Percentiles rank a stretch among this genome's conserved stretches.
These are phyloP conservation scores for Urocolius indicus DNA, from an alignment of 2,113 vertebrate species.

Conservation along the genomic window DNA sequence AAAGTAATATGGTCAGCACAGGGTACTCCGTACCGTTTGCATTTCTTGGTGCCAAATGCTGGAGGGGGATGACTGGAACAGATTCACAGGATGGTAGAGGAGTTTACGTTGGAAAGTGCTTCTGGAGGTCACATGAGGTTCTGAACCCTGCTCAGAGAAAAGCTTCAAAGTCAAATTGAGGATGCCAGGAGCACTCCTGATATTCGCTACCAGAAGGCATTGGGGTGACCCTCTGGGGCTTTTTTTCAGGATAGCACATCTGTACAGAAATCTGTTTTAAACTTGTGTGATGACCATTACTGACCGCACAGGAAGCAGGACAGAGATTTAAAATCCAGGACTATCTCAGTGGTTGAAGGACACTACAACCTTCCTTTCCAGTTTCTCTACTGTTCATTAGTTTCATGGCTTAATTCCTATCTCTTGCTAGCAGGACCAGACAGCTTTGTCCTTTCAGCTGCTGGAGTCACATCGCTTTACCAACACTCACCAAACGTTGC, in stretches of 20 bases:
- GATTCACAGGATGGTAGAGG: neutral
- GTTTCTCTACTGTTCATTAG: slow-evolving; percentile 52
- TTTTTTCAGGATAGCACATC: neutral
- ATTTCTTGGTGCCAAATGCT: neutral
- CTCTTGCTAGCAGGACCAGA: slow-evolving; percentile 55
- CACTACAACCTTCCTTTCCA: slow-evolving; percentile 32
- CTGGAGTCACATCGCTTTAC: slow-evolving; percentile 5
- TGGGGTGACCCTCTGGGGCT: neutral
- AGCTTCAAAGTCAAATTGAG: neutral
- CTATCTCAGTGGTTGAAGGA: neutral
- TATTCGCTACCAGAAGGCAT: neutral
- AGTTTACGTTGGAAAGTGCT: neutral
- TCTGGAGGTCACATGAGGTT: neutral
- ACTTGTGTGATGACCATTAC: neutral
- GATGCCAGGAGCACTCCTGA: neutral
- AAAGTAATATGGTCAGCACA: neutral
- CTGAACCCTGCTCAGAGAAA: neutral
- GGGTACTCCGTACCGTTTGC: neutral
- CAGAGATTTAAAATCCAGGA: slow-evolving; percentile 24
- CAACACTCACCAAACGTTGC: neutral
- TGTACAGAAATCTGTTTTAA: neutral
- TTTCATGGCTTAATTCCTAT: slow-evolving; percentile 73
- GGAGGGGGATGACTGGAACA: neutral
- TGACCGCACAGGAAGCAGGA: neutral
- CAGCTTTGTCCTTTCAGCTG: slow-evolving; percentile 49